phyloP scores from a whole-genome alignment of 2,888 invertebrate genomes.

The Drosophila barbarae region DNA sequence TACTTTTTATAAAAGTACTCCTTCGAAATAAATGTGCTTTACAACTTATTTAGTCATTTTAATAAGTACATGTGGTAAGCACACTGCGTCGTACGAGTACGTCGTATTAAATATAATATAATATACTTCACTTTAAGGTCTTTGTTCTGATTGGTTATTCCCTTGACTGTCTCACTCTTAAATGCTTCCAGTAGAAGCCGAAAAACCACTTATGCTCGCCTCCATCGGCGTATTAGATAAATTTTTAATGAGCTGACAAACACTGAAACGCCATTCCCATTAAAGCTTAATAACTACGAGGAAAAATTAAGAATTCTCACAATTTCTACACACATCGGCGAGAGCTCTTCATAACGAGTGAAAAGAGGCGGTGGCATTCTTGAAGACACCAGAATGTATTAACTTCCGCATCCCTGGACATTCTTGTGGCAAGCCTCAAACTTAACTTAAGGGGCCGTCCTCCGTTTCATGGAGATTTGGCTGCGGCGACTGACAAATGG shows the following conservation, averaged over 20 bases:
- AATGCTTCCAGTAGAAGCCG: background rate
- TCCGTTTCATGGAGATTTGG: conserved; percentile 54
- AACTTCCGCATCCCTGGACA: conserved; percentile 52
- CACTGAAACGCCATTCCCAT: conserved; percentile 11
- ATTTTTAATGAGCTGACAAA: conserved; percentile 4
- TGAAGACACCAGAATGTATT: conserved; percentile 41
- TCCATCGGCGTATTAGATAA: background rate
- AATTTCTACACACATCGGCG: background rate
- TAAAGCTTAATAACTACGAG: conserved; percentile 21
- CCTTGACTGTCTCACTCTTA: background rate
- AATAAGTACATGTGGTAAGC: too few species aligned
- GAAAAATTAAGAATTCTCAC: conserved; percentile 20
- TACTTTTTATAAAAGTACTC: background rate
- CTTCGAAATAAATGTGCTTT: background rate
- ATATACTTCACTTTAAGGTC: too few species aligned
- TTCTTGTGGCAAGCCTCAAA: conserved; percentile 33
- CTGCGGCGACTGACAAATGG: conserved; percentile 30
- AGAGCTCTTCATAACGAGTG: conserved; percentile 32
- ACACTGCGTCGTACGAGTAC: too few species aligned
- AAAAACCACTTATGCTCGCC: background rate
- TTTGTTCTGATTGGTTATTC: background rate
- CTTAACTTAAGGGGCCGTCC: conserved; percentile 39
- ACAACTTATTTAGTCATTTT: background rate
- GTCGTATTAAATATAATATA: too few species aligned
- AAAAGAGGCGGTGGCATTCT: conserved; percentile 15